A percentile compares a stretch with the other conserved stretches of the same genome.
Evolutionary conservation across 2,888 invertebrate species (phyloP).

Genomic region (Standfussiana lucernea): DNA sequence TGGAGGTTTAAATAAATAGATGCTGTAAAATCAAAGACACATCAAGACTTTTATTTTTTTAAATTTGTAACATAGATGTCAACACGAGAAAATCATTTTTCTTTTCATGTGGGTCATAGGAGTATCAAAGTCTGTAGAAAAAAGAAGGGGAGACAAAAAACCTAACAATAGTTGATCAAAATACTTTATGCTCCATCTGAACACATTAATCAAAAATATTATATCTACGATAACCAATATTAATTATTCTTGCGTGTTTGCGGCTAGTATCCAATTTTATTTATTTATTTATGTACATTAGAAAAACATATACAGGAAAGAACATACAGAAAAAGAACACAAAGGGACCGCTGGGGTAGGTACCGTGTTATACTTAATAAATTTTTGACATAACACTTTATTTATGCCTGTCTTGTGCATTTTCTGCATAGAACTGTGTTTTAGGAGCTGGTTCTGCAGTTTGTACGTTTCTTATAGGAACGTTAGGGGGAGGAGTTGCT

Average conservation of each 20-base stretch:
- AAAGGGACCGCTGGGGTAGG: too few species aligned
- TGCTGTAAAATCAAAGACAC: background rate
- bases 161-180: background rate
- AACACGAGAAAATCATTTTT: background rate
- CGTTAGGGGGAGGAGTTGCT: slow-evolving; percentile 21
- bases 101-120: background rate
- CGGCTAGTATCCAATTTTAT: background rate
- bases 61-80: background rate
- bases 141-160: background rate
- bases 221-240: background rate
- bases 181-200: background rate
- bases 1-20: background rate
- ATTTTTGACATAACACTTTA: background rate
- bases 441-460: slow-evolving; percentile 23
- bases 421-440: background rate
- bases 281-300: too few species aligned
- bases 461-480: slow-evolving; percentile 36
- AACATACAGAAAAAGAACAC: too few species aligned
- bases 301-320: too few species aligned
- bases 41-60: background rate
- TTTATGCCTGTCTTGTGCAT: background rate
- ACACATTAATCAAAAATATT: background rate
- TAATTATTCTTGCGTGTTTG: background rate
- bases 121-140: background rate
- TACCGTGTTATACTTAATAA: too few species aligned